phyloP scores from a whole-genome alignment of 2,888 invertebrate species.

The Sussaba pulchella region DNA sequence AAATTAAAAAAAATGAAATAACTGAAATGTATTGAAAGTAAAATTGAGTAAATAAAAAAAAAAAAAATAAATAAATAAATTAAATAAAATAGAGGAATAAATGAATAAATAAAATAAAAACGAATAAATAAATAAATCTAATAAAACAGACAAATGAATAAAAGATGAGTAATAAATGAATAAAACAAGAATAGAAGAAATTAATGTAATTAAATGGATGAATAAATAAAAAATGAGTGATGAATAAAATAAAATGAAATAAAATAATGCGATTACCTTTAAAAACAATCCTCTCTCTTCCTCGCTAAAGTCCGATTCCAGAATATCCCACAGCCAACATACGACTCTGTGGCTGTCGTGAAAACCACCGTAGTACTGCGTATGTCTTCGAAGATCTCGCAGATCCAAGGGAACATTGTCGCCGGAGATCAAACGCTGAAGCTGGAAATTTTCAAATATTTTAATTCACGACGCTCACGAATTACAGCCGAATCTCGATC shows the following conservation, averaged over 20 bases:
- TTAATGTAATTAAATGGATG: no score
- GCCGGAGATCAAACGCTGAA: constrained; percentile 97
- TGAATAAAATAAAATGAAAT: constrained; percentile 19
- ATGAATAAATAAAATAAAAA: no score
- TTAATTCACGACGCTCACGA: no score
- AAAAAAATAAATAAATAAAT: not conserved
- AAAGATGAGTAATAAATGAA: no score
- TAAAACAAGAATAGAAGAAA: no score
- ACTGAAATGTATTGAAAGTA: no score
- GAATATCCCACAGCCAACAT: constrained; percentile 99
- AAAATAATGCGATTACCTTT: constrained; percentile 87
- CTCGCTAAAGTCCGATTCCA: constrained; percentile 97
- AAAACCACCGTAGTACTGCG: constrained; percentile 99
- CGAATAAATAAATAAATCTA: no score
- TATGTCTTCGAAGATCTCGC: constrained; percentile 94
- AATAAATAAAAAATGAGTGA: not conserved
- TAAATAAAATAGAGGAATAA: not conserved
- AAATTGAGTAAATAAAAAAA: not conserved
- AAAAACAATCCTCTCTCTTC: constrained; percentile 97
- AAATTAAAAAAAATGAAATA: not conserved
- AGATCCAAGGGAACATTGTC: constrained; percentile 97
- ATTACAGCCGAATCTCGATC: not conserved
- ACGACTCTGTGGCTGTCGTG: constrained; percentile 99
- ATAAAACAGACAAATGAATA: no score
- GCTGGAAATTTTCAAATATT: constrained; percentile 83